Evolutionary conservation across 2,888 invertebrate species (phyloP), one percentile per base, ranked within the genome.

Genomic region (Crepidodera aurea): DNA sequence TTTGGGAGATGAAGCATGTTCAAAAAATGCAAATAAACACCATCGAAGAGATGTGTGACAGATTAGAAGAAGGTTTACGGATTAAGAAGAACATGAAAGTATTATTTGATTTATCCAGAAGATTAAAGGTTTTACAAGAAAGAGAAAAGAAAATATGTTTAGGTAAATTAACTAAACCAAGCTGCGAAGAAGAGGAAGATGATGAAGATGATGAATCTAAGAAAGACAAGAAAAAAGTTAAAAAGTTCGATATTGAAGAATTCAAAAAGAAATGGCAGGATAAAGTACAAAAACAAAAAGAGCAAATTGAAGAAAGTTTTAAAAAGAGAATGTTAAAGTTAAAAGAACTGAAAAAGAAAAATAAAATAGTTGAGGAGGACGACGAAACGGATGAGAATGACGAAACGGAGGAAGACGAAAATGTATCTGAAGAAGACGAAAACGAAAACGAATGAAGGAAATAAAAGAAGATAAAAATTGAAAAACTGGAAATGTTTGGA

Each of bases 21-120:
- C 79, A 68, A 71, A 81, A 72, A 71, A 75, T 73, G 71, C 82
- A 70, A 78, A 79, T 72, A 72, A 81, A 73, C 70, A 79, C 69
- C 18, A 82, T 69, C 71, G 77, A 67, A 71, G 83, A 75, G 78
- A 73, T 81, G 71, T 71, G 73, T 18, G 66, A 68, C 2, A 77
- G 74, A 53, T 53, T 78, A 1, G 54, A 66, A 0, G 59, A 67
- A 22, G 72, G 72, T 2, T 69, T 70, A 32, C 76, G 73, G 59
- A 74, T 78, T 10, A 70, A 78, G 3, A 85, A 81, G 75, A 83
- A 66, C 71, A 79, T 77, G 77, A 82, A 75, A 65, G 83, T 70
- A 70, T 75, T 79, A 46, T 78, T 74, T 71, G 82, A 72, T 69
- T 72, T 81, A 32, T 67, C 77, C 40, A 75, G 71, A 50, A 73